Evolutionary conservation across 2,113 vertebrate species (phyloP), one percentile per base, ranked within the genome.

Genomic region (Gallinago media): DNA sequence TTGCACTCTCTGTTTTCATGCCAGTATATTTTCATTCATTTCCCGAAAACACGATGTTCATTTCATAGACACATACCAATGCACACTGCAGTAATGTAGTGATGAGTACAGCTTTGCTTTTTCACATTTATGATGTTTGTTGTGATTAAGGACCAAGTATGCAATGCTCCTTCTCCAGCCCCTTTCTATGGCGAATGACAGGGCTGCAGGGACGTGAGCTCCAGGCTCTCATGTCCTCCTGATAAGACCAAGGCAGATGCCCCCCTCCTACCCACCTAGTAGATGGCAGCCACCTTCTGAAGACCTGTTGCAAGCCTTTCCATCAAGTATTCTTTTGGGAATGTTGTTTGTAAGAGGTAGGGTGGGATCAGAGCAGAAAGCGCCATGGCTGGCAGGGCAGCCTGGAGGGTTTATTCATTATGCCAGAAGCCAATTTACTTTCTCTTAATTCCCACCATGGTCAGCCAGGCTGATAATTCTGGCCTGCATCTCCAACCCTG

Each of bases 301-400:
- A 65, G 56, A 75, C 11, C 50, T 36, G 20, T 40, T 42, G 50
- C 18, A 88, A 92, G 21, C 26, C 61, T 89, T 83, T 85, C 12
- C 27, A 5, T 4, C 32, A 29, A 52, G 9, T n/a, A 15, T 29
- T 78, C 32, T 0, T n/a, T 66, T 86, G 52, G 65, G 36, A 74
- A 85, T 55, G 46, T 15, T 68, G 15, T n/a, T 90, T 80, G 47
- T 32, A n/a, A 66, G 31, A 40, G 32, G 34, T 29, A 76, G 78
- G 27, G 36, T 1, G 7, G 36, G 62, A 76, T 29, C 36, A 80
- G 74, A 71, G 26, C 32, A 74, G 46, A 67, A 82, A 77, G 46
- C 2, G 1, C 42, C 0, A 0, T 32, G 36, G n/a, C 20, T 85
- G 40, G 46, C 12, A 18, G 34, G n/a, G 20, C 36, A 62, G 40